These are phyloP conservation scores for Castor canadensis DNA, from an alignment of 2,113 vertebrate genomes.

Conservation along the genomic window DNA sequence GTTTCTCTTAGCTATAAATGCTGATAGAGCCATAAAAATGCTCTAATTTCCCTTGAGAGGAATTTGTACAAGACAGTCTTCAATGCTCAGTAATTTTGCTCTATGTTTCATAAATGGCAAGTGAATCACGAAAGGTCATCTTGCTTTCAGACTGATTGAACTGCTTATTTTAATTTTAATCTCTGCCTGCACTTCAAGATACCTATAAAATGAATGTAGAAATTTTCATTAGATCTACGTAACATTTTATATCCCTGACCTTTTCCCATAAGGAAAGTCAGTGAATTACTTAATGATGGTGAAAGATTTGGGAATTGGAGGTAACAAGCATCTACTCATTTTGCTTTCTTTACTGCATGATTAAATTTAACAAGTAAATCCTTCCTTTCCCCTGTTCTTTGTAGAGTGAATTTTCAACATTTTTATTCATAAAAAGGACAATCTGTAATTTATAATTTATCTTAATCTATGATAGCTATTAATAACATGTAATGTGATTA, in stretches of 20 bases:
- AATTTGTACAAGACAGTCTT: slow-evolving; percentile 58
- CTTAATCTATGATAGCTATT: background rate
- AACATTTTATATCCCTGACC: slow-evolving; percentile 66
- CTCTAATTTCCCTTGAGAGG: slow-evolving; percentile 80
- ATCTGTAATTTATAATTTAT: background rate
- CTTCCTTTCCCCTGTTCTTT: background rate
- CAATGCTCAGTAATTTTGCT: slow-evolving; percentile 68
- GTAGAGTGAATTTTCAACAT: background rate
- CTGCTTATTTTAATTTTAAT: slow-evolving; percentile 74
- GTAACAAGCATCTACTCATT: slow-evolving; percentile 14
- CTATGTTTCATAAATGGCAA: slow-evolving; percentile 75
- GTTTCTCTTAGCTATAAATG: slow-evolving; percentile 78
- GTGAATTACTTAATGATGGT: slow-evolving; percentile 30
- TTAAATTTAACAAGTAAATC: slow-evolving; percentile 15
- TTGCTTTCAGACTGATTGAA: slow-evolving; percentile 63
- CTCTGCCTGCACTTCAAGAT: slow-evolving; percentile 56
- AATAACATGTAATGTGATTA: background rate
- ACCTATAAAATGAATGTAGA: slow-evolving; percentile 45
- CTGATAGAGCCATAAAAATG: slow-evolving; percentile 77
- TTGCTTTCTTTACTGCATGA: background rate
- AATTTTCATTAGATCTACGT: slow-evolving; percentile 53
- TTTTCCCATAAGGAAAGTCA: slow-evolving; percentile 45
- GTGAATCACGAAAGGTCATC: slow-evolving; percentile 77
- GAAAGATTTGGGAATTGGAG: slow-evolving; percentile 28
- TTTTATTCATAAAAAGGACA: background rate